phyloP scores from a whole-genome alignment of 2,113 vertebrate species.

The Phycodurus eques region DNA sequence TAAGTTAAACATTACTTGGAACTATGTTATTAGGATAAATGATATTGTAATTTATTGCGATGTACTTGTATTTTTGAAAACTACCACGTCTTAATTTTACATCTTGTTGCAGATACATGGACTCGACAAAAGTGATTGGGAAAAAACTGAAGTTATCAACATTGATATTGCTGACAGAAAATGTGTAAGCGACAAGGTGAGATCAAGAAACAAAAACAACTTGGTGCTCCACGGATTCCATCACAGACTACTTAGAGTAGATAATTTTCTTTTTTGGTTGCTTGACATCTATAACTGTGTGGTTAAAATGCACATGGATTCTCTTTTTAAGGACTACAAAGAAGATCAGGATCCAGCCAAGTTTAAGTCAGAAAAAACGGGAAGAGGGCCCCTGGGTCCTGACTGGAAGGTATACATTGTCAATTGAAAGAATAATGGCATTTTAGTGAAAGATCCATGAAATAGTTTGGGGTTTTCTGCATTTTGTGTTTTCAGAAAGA shows the following conservation, averaged over 20 bases:
- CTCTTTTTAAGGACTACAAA: constrained; percentile 85
- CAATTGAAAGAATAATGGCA: background rate
- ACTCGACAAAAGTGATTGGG: constrained; percentile 80
- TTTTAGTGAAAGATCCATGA: background rate
- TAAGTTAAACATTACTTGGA: too few relatives aligned
- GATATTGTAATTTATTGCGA: background rate
- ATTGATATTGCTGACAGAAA: constrained; percentile 90
- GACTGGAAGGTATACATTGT: constrained; percentile 84
- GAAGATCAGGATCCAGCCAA: constrained; percentile 87
- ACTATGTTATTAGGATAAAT: background rate
- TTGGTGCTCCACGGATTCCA: background rate
- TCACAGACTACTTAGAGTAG: background rate
- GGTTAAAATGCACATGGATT: background rate
- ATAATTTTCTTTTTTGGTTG: background rate
- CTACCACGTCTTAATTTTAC: background rate
- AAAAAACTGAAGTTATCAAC: constrained; percentile 77
- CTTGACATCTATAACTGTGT: background rate
- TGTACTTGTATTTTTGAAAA: background rate
- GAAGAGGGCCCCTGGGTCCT: constrained; percentile 84
- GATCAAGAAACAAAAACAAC: background rate
- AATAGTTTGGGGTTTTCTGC: background rate
- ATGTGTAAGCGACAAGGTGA: constrained; percentile 80
- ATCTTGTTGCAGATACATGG: constrained; percentile 81
- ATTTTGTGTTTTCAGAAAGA: constrained; percentile 76
- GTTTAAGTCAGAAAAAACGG: constrained; percentile 88